Base-by-base conservation (phyloP, 2,888 invertebrate genomes). In the Drosophila acutilabella region DNA sequence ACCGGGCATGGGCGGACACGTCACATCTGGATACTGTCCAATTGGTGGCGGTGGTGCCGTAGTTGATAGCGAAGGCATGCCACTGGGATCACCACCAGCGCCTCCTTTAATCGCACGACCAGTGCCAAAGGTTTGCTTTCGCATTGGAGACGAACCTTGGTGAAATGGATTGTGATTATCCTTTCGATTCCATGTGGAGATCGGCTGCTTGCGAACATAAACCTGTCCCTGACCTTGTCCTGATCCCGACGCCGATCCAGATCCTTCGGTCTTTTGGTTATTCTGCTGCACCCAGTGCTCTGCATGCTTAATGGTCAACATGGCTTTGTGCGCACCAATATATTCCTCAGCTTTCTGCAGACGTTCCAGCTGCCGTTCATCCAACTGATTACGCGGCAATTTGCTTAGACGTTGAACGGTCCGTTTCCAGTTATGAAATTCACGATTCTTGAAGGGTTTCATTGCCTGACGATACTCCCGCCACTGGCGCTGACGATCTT, bases 391-490 rank as follows among this genome's bases (percentile, higher is more conserved):
- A 0, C 74, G 66, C 10, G 78, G 71, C 36, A 83, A 53, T 52
- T 90, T 90, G 20, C 90, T 81, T 7, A 91, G 52, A 0, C 90
- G 89, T 47, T 91, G 91, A 11, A 90, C 88, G 0, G 81, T 82
- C 4, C 91, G 88, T 56, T 89, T 90, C 51, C 81, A 82, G 57
- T 90, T 90, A 11, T 81, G 79, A 33, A 90, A 91, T 41, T 91
- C 89, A 2, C 90, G 88, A 75, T 90, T 90, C 51, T 91, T 91
- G 45, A 89, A 91, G 0, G 90, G 90, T 18, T 91, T 90, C 89
- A 91, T 90, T 1, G 89, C 88, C 40, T 88, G 79, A 0, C 91
- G 80, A 48, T 91, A 91, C 20, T 90, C 89, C 8, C 78, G 79
- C 91, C 90, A 90, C 50, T 84, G 77, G 0, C 86, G 78, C 42